These are phyloP conservation scores for Miniopterus natalensis DNA, from an alignment of 2,113 vertebrate genomes.

Conservation along the genomic window DNA sequence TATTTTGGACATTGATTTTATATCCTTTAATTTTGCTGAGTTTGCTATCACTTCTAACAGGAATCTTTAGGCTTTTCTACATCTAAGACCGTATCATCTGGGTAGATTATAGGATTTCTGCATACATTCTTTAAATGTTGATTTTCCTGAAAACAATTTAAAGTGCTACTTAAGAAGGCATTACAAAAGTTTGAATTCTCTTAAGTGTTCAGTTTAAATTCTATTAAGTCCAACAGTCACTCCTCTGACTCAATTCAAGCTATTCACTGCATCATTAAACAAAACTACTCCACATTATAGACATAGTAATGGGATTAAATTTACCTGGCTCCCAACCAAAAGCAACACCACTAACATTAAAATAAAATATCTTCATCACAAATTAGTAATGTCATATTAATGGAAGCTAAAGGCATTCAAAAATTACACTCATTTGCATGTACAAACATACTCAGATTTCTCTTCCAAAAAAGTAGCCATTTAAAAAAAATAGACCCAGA, in stretches of 20 bases:
- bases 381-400: conserved; percentile 78
- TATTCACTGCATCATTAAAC: conserved; percentile 73
- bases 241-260: conserved; percentile 64
- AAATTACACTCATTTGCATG: conserved; percentile 55
- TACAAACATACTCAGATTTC: background rate
- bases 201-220: conserved; percentile 61
- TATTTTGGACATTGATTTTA: conserved; percentile 9
- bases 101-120: background rate
- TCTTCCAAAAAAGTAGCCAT: background rate
- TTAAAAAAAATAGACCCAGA: background rate
- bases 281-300: conserved; percentile 64
- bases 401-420: conserved; percentile 40
- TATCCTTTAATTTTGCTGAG: background rate
- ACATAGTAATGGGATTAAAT: conserved; percentile 75
- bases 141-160: conserved; percentile 53
- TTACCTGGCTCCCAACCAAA: conserved; percentile 77
- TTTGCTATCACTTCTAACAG: background rate
- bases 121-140: background rate
- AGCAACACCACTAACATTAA: conserved; percentile 72
- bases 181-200: conserved; percentile 64
- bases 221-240: conserved; percentile 59
- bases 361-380: conserved; percentile 76
- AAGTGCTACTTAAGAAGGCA: conserved; percentile 48
- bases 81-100: background rate
- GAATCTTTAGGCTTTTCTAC: background rate